Percentiles rank a stretch among this genome's conserved stretches.
These are phyloP conservation scores for Tragelaphus scriptus DNA, from an alignment of 2,113 vertebrate genomes.

Conservation along the genomic window DNA sequence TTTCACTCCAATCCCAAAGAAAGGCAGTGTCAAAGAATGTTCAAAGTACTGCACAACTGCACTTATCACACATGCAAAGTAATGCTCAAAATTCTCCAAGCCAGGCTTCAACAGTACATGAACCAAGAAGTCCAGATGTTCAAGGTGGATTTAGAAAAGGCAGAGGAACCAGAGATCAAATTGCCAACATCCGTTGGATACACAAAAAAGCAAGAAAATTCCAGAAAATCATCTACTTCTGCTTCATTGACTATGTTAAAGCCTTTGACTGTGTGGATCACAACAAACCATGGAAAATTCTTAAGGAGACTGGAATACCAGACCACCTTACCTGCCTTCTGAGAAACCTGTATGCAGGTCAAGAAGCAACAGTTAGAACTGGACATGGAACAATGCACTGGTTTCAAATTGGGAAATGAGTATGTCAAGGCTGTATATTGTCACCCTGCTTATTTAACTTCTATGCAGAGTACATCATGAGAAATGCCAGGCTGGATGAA, in stretches of 20 bases:
- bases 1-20: not conserved
- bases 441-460: not conserved
- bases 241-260: not conserved
- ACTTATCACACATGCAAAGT: not conserved
- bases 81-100: not conserved
- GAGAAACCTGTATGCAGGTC: not conserved
- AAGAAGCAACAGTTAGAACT: not conserved
- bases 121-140: not conserved
- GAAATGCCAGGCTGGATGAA: not conserved
- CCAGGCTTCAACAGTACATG: not conserved
- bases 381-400: not conserved
- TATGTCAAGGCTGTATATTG: not conserved
- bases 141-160: not conserved
- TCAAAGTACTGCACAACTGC: not conserved
- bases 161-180: not conserved
- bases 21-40: not conserved
- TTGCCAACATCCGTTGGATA: accelerated
- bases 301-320: not conserved
- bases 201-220: not conserved
- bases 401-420: not conserved
- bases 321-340: not conserved
- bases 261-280: not conserved
- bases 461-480: not conserved
- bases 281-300: not conserved
- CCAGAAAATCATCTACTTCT: not conserved